phyloP scores from a whole-genome alignment of 2,888 invertebrate genomes.

The Protodeltote pygarga region DNA sequence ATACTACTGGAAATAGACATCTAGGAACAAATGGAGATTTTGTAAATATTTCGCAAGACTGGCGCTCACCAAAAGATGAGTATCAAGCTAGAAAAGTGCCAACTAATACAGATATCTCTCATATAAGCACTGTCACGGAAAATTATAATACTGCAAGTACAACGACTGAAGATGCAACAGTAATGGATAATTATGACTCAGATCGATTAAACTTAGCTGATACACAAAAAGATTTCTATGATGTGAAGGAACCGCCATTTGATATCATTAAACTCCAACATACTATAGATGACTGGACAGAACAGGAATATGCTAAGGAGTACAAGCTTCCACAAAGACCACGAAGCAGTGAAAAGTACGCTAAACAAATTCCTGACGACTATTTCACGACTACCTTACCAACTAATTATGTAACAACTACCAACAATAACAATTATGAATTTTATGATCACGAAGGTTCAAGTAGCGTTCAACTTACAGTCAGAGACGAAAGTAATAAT shows the following conservation, averaged over 20 bases:
- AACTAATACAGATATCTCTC: constrained; percentile 61
- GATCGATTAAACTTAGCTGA: constrained; percentile 78
- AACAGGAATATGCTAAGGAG: constrained; percentile 89
- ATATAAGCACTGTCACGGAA: constrained; percentile 55
- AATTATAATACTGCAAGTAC: constrained; percentile 60
- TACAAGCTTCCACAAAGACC: constrained; percentile 80
- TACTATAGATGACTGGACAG: constrained; percentile 95
- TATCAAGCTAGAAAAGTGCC: constrained; percentile 84
- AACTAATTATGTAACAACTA: constrained; percentile 64
- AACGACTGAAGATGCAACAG: constrained; percentile 65
- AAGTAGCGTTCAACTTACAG: constrained; percentile 77
- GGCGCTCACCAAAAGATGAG: constrained; percentile 66
- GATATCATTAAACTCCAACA: constrained; percentile 92
- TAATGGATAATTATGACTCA: constrained; percentile 82
- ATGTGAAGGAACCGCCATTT: constrained; percentile 86
- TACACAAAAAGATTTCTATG: constrained; percentile 73
- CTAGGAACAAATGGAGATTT: constrained; percentile 45
- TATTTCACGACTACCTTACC: constrained; percentile 90
- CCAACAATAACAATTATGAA: constrained; percentile 71
- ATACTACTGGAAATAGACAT: constrained; percentile 86
- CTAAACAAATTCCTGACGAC: constrained; percentile 93
- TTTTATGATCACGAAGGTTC: constrained; percentile 82
- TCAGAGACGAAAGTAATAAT: constrained; percentile 68
- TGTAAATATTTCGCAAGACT: constrained; percentile 80
- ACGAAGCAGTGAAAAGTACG: constrained; percentile 86